Conservation (phyloP, 1,140 invertebrate species). For the Achroia grisella region DNA sequence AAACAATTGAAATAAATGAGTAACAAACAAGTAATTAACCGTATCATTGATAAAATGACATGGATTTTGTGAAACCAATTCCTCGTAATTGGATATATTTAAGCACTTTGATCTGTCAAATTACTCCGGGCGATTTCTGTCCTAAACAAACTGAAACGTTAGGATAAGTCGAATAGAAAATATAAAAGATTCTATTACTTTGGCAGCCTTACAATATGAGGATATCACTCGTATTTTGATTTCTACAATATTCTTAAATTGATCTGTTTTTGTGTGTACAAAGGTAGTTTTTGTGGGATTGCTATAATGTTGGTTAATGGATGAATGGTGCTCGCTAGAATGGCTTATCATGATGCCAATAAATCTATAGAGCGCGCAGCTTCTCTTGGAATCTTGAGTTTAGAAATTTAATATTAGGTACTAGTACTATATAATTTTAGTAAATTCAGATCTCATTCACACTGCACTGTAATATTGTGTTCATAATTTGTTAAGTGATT, state of each 20-base stretch:
- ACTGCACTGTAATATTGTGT: too few relatives aligned
- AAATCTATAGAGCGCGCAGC: background rate
- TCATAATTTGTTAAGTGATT: too few relatives aligned
- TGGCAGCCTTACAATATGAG: too few relatives aligned
- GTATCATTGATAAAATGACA: constrained; percentile 1
- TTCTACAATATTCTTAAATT: too few relatives aligned
- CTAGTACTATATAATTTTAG: too few relatives aligned
- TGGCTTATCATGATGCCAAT: constrained; percentile 4
- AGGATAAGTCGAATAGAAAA: background rate
- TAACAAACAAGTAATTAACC: too few relatives aligned
- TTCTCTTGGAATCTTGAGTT: too few relatives aligned
- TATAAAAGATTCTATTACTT: constrained; percentile 4
- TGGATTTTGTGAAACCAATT: constrained; percentile 7
- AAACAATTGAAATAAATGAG: too few relatives aligned
- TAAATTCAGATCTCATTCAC: too few relatives aligned
- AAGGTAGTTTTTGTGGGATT: background rate
- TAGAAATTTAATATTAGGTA: too few relatives aligned
- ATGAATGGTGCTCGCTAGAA: constrained; percentile 1
- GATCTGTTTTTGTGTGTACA: too few relatives aligned
- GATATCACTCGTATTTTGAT: too few relatives aligned
- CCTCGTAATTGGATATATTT: constrained; percentile 14
- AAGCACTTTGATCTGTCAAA: constrained; percentile 10
- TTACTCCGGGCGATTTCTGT: constrained; percentile 1
- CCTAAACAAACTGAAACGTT: constrained; percentile 7
- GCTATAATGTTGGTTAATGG: background rate